phyloP scores from a whole-genome alignment of 92 coral and sea anemone species.

The Epizoanthus stellaris region DNA sequence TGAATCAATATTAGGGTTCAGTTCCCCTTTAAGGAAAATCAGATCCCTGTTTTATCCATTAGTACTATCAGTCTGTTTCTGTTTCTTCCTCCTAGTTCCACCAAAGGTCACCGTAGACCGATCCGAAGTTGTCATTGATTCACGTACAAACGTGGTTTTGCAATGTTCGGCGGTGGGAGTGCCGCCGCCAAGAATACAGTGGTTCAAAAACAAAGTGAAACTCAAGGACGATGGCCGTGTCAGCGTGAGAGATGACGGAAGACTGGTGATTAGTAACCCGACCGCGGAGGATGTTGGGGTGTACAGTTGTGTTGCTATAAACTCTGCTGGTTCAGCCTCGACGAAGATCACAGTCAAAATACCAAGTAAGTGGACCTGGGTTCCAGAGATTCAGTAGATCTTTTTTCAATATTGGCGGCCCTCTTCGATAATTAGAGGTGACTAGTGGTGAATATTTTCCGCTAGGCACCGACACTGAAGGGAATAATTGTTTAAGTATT shows the following conservation, averaged over 20 bases:
- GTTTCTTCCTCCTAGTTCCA: slow-evolving; percentile 52
- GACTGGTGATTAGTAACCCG: slow-evolving; percentile 67
- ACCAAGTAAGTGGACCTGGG: slow-evolving; percentile 43
- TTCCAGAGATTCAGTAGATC: neutral
- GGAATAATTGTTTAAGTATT: too few species aligned
- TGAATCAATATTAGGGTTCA: too few species aligned
- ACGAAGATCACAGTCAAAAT: slow-evolving; percentile 57
- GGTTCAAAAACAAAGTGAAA: slow-evolving; percentile 67
- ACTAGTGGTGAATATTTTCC: too few species aligned
- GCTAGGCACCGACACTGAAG: too few species aligned
- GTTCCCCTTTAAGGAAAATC: too few species aligned
- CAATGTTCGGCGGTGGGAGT: slow-evolving; percentile 79
- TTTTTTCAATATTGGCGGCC: neutral
- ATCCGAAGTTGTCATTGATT: slow-evolving; percentile 60
- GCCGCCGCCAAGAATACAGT: slow-evolving; percentile 72
- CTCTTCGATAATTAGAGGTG: neutral
- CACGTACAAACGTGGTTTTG: slow-evolving; percentile 55
- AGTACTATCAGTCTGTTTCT: too few species aligned
- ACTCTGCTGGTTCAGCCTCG: slow-evolving; percentile 72
- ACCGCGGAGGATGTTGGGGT: slow-evolving; percentile 76
- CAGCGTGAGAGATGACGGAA: slow-evolving; percentile 54
- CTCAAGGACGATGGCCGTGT: slow-evolving; percentile 57
- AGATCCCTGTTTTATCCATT: too few species aligned
- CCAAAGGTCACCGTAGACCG: slow-evolving; percentile 79
- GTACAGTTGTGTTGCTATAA: slow-evolving; percentile 72